Percentiles rank a stretch among this genome's conserved stretches.
Evolutionary conservation across 2,888 invertebrate species (phyloP).

Genomic region (Lithophane ornitopus): DNA sequence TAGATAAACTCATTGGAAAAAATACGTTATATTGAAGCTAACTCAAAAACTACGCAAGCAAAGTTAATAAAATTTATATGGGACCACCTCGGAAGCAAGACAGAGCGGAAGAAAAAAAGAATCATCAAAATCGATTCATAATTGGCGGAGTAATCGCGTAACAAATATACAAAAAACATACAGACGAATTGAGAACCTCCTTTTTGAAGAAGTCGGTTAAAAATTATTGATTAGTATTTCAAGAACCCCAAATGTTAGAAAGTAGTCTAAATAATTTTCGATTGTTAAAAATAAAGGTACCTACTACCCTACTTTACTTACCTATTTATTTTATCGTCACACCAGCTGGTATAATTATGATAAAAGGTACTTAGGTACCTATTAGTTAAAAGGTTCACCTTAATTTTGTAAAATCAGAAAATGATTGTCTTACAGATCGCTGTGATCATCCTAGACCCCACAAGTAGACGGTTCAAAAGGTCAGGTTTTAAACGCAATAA

Average conservation of each 20-base stretch:
- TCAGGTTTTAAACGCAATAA: background rate
- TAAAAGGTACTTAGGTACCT: background rate
- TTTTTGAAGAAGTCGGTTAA: too few species aligned
- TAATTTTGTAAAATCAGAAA: background rate
- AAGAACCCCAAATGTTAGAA: background rate
- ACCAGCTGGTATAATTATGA: background rate
- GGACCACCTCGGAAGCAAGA: too few species aligned
- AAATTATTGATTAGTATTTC: too few species aligned
- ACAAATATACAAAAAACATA: too few species aligned
- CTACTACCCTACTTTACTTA: background rate
- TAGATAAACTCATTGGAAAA: too few species aligned
- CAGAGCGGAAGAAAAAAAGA: too few species aligned
- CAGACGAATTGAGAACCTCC: too few species aligned
- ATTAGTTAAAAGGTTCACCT: background rate
- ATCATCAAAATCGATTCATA: too few species aligned
- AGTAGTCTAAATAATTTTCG: background rate
- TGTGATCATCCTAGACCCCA: background rate
- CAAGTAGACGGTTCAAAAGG: background rate
- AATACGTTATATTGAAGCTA: too few species aligned
- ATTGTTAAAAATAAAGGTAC: background rate
- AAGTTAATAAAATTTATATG: too few species aligned
- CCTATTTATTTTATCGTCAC: background rate
- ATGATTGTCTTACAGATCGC: background rate
- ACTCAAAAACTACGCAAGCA: too few species aligned
- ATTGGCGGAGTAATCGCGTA: too few species aligned